Evolutionary conservation across 2,888 invertebrate species (phyloP).

Genomic region (Mamestra brassicae): DNA sequence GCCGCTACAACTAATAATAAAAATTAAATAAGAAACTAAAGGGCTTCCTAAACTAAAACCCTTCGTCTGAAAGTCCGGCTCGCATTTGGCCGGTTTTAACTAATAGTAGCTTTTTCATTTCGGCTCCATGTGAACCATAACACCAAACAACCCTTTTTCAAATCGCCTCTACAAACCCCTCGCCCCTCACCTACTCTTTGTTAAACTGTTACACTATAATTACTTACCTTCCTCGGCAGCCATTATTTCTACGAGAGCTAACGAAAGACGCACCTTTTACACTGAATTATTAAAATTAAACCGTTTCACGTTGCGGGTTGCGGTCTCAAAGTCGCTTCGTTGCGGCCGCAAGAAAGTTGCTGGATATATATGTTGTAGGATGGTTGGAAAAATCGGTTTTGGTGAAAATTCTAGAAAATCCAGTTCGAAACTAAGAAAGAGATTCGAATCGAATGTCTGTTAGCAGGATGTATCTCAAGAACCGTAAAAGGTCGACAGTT

Average conservation of each 20-base stretch:
- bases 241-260: conserved; percentile 65
- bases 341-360: conserved; percentile 86
- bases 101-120: not conserved
- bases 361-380: conserved; percentile 73
- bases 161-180: conserved; percentile 43
- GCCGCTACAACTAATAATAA: no score
- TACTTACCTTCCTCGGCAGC: conserved; percentile 50
- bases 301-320: conserved; percentile 80
- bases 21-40: no score
- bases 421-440: no score
- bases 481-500: no score
- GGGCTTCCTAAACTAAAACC: no score
- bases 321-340: conserved; percentile 83
- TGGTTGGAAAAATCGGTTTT: not conserved
- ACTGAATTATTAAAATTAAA: conserved; percentile 86
- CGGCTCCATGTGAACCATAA: not conserved
- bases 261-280: conserved; percentile 77
- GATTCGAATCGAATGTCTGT: no score
- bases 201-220: conserved; percentile 61
- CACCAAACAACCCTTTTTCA: conserved; percentile 34
- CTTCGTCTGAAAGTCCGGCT: no score
- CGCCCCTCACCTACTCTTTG: conserved; percentile 51
- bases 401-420: not conserved
- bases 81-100: no score
- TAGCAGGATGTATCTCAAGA: no score